A percentile compares a stretch with the other conserved stretches of the same genome.
Conservation (phyloP, 2,797 vertebrate genomes). For the Parambassis ranga region DNA sequence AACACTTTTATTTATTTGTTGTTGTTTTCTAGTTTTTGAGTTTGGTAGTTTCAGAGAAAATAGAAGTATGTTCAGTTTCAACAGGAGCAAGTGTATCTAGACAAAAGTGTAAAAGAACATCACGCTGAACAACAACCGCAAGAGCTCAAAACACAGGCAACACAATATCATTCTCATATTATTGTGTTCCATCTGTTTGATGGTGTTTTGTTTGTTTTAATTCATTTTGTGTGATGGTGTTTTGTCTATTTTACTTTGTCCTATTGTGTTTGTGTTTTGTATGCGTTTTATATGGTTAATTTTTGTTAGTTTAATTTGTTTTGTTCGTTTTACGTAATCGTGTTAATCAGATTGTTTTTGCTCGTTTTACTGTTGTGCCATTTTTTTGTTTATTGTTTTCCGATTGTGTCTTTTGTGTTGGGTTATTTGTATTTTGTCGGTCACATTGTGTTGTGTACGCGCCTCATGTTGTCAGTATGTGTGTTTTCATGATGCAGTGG, state of each 20-base stretch:
- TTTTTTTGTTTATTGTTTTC: not conserved
- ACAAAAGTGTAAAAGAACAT: not conserved
- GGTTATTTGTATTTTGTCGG: not conserved
- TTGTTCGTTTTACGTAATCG: not conserved
- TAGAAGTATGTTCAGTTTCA: not conserved
- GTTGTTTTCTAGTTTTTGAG: conserved; percentile 7
- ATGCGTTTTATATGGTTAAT: too few relatives aligned
- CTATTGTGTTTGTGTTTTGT: not conserved
- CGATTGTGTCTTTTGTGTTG: not conserved
- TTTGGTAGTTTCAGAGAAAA: conserved; percentile 1
- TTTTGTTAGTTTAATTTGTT: not conserved
- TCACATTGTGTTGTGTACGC: too few relatives aligned
- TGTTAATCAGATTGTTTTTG: not conserved
- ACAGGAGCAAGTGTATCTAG: not conserved
- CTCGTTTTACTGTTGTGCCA: not conserved
- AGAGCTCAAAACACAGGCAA: too few relatives aligned
- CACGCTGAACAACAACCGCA: too few relatives aligned
- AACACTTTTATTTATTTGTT: conserved; percentile 29
- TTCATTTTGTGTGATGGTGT: not conserved
- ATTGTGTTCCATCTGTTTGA: not conserved
- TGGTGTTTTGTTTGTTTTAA: not conserved
- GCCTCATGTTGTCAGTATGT: too few relatives aligned
- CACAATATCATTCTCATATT: too few relatives aligned
- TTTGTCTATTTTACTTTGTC: not conserved
- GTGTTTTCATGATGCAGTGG: too few relatives aligned